A percentile compares a stretch with the other conserved stretches of the same genome.
These are phyloP conservation scores for Etheostoma nigrum DNA, from an alignment of 2,797 vertebrate species.

Conservation along the genomic window DNA sequence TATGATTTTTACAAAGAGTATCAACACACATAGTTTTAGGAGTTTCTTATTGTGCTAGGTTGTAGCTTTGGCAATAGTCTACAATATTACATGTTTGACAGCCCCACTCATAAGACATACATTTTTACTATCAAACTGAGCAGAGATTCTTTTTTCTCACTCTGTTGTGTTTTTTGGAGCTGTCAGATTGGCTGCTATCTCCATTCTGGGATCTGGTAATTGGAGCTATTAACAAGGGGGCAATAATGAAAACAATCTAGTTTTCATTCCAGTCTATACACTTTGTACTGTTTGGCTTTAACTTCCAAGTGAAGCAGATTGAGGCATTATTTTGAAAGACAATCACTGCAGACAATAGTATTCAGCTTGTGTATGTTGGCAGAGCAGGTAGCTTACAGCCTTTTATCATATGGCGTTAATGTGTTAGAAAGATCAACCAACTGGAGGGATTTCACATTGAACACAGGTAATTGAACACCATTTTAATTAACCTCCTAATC, in stretches of 20 bases:
- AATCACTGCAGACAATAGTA: slow-evolving; percentile 20
- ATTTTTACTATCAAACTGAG: slow-evolving; percentile 20
- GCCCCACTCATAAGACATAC: slow-evolving; percentile 9
- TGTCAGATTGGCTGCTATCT: slow-evolving; percentile 31
- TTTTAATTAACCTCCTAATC: slow-evolving; percentile 48
- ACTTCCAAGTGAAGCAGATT: slow-evolving; percentile 25
- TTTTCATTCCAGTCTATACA: background rate
- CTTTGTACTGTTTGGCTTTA: slow-evolving; percentile 33
- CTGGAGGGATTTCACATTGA: slow-evolving; percentile 45
- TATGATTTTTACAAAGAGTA: slow-evolving; percentile 5
- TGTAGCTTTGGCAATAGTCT: background rate
- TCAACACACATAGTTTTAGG: background rate
- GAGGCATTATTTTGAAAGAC: slow-evolving; percentile 11
- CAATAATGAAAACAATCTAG: slow-evolving; percentile 22
- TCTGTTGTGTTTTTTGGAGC: slow-evolving; percentile 22
- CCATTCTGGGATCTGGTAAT: slow-evolving; percentile 46
- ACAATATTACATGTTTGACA: slow-evolving; percentile 6
- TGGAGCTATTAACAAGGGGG: slow-evolving; percentile 40
- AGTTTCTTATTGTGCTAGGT: background rate
- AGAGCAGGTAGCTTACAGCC: slow-evolving; percentile 18
- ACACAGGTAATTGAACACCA: slow-evolving; percentile 42
- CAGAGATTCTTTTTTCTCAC: slow-evolving; percentile 12
- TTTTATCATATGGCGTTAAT: slow-evolving; percentile 49
- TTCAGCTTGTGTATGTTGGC: slow-evolving; percentile 16
- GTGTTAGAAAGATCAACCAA: slow-evolving; percentile 15